Conservation (phyloP, 2,888 invertebrate genomes). For the Syrista parreyssii region DNA sequence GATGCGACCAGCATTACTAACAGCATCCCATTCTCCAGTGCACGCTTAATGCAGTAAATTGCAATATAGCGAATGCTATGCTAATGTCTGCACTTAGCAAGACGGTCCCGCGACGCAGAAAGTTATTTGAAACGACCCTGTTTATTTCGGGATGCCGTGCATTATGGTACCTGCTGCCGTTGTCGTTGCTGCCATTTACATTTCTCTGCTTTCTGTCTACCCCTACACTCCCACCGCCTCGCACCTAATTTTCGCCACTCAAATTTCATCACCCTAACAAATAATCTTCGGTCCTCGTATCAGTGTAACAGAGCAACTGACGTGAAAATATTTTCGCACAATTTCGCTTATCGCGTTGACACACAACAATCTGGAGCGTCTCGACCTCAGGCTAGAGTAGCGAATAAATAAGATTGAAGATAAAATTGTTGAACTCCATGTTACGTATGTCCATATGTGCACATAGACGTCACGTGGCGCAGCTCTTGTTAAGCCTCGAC, state of each 20-base stretch:
- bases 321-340: neutral
- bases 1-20: neutral
- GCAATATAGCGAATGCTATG: conserved; percentile 49
- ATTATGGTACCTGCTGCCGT: neutral
- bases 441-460: neutral
- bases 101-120: conserved; percentile 44
- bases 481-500: neutral
- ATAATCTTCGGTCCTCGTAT: neutral
- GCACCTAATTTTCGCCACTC: neutral
- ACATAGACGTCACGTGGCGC: neutral
- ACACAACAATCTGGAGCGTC: neutral
- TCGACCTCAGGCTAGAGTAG: rapidly evolving
- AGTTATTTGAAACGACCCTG: conserved; percentile 44
- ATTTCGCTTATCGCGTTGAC: neutral
- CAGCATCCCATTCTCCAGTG: conserved; percentile 9
- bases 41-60: conserved; percentile 49
- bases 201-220: neutral
- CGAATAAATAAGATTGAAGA: neutral
- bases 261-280: neutral
- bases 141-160: conserved; percentile 31
- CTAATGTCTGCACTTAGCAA: conserved; percentile 50
- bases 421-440: neutral
- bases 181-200: neutral
- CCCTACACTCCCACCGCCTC: neutral
- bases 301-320: neutral